phyloP scores from a whole-genome alignment of 1,140 invertebrate genomes.

The Notospermus geniculatus region DNA sequence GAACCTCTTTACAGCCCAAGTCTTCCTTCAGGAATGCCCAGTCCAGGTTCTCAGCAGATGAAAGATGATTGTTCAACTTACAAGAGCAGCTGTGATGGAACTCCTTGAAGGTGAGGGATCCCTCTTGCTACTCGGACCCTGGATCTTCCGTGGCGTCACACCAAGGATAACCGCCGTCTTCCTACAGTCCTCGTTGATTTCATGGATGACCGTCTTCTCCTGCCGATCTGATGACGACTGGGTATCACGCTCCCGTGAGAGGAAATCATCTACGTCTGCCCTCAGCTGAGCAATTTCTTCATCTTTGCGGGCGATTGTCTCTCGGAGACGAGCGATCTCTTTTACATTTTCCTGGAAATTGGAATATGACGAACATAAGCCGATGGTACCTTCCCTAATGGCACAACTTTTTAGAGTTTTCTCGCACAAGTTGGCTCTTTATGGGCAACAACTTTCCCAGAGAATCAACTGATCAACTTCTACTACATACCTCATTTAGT shows the following conservation, averaged over 20 bases:
- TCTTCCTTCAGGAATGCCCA: not conserved
- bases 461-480: too few species aligned
- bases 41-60: too few species aligned
- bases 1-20: too few species aligned
- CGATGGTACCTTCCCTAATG: too few species aligned
- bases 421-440: too few species aligned
- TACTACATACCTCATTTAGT: conserved; percentile 37
- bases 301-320: conserved; percentile 36
- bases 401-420: too few species aligned
- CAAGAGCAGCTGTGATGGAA: conserved; percentile 36
- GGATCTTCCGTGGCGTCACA: conserved; percentile 36
- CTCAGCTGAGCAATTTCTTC: conserved; percentile 36
- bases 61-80: conserved; percentile 21
- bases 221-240: conserved; percentile 31
- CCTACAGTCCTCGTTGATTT: conserved; percentile 50
- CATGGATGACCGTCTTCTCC: conserved; percentile 43
- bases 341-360: conserved; percentile 38
- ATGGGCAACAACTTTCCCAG: too few species aligned
- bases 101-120: conserved; percentile 10
- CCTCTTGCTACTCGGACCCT: conserved; percentile 1
- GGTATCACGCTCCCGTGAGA: conserved; percentile 33
- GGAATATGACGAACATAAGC: too few species aligned
- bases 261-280: conserved; percentile 26
- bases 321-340: conserved; percentile 37
- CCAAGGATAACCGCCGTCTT: conserved; percentile 38